Percentiles rank a stretch among this genome's conserved stretches.
These are phyloP conservation scores for Palythoa grandiflora DNA, from an alignment of 92 coral and sea anemone genomes.

Conservation along the genomic window DNA sequence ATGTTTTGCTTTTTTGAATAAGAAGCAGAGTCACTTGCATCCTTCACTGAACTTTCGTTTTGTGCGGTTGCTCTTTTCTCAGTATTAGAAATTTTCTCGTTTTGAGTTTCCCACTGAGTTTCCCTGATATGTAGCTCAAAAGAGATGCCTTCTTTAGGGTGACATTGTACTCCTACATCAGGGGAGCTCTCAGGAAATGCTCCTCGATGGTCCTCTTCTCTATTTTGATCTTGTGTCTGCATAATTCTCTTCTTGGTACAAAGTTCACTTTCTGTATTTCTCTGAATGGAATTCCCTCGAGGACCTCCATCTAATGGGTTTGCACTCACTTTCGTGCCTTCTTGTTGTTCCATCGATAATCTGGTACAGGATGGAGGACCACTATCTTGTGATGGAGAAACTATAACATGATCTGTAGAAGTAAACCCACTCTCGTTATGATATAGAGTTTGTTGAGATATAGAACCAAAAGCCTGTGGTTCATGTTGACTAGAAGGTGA, in stretches of 20 bases:
- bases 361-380: background rate
- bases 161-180: background rate
- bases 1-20: background rate
- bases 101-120: background rate
- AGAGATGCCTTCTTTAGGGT: background rate
- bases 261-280: background rate
- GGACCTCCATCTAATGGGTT: background rate
- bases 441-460: background rate
- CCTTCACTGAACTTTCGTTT: background rate
- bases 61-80: background rate
- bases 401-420: background rate
- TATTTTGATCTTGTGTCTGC: background rate
- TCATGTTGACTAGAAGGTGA: background rate
- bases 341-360: background rate
- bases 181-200: background rate
- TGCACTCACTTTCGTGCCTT: background rate
- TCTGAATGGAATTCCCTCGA: background rate
- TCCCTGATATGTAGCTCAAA: background rate
- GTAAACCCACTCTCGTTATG: slow-evolving; percentile 46
- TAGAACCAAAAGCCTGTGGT: background rate
- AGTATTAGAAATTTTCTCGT: background rate
- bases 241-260: background rate
- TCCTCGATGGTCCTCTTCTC: background rate
- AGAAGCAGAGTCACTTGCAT: background rate
- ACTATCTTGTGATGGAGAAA: background rate